Evolutionary conservation across 2,888 invertebrate species (phyloP).

Genomic region (Cheilosia variabilis): DNA sequence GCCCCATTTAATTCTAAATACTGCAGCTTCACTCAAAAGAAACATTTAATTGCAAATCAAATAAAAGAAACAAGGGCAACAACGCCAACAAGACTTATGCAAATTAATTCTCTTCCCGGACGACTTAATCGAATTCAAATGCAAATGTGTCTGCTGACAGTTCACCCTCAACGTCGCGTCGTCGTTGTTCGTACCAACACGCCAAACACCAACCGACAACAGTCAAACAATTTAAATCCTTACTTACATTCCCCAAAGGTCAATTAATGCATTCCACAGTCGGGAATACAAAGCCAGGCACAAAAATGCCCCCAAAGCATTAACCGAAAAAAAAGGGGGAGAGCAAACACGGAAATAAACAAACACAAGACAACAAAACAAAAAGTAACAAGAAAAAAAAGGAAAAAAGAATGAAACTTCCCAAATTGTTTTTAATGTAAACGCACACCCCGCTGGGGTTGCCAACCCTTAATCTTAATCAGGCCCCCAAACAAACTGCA

Average conservation of each 20-base stretch:
- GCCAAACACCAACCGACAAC: slow-evolving; percentile 63
- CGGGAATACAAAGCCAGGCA: slow-evolving; percentile 1
- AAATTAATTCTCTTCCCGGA: slow-evolving; percentile 70
- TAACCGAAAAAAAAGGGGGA: slow-evolving; percentile 34
- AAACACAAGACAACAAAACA: slow-evolving; percentile 63
- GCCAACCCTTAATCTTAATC: slow-evolving; percentile 75
- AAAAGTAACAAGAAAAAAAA: slow-evolving; percentile 41
- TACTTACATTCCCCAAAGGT: slow-evolving; percentile 75
- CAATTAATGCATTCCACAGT: slow-evolving; percentile 73
- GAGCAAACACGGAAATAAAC: slow-evolving; percentile 67
- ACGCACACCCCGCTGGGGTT: slow-evolving; percentile 71
- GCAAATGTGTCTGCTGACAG: slow-evolving; percentile 64
- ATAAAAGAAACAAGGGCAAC: slow-evolving; percentile 62
- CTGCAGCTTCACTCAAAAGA: slow-evolving; percentile 37
- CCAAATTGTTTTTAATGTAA: slow-evolving; percentile 75
- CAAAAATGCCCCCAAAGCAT: slow-evolving; percentile 43
- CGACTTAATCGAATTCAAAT: slow-evolving; percentile 75
- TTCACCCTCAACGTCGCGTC: slow-evolving; percentile 27
- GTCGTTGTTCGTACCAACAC: slow-evolving; percentile 27
- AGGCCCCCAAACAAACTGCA: slow-evolving; percentile 65
- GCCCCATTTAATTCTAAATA: slow-evolving; percentile 46
- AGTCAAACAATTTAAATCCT: slow-evolving; percentile 75
- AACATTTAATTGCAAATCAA: slow-evolving; percentile 74
- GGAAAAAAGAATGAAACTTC: slow-evolving; percentile 55
- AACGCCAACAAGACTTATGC: slow-evolving; percentile 66